Conservation (phyloP, 2,797 vertebrate species). For the Phataginus tetradactyla region DNA sequence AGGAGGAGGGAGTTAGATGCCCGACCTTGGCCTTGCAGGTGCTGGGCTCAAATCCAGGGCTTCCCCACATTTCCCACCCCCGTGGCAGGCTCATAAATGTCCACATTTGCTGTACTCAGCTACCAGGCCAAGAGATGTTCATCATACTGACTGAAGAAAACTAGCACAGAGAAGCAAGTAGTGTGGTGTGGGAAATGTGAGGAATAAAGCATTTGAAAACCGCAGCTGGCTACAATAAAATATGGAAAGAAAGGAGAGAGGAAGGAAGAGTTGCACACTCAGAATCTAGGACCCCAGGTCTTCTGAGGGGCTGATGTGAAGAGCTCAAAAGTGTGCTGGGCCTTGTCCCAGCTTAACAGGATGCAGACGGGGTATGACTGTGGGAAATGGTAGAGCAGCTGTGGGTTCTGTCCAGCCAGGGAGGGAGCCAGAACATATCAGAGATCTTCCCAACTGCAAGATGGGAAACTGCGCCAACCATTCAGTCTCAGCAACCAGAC, state of each 20-base stretch:
- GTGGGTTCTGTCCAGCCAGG: background rate
- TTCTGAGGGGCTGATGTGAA: background rate
- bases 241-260: background rate
- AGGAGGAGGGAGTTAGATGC: background rate
- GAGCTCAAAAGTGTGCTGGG: background rate
- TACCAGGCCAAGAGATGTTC: background rate
- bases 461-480: background rate
- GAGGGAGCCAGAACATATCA: background rate
- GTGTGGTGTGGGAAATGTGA: background rate
- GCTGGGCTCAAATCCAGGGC: conserved; percentile 57
- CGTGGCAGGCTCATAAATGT: background rate
- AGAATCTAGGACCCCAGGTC: background rate
- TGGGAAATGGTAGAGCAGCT: background rate
- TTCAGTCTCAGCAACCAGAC: background rate
- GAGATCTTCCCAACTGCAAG: background rate
- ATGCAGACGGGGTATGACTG: background rate
- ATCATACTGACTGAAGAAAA: conserved; percentile 35
- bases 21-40: conserved; percentile 48
- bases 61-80: background rate
- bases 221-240: background rate
- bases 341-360: background rate
- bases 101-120: conserved; percentile 48
- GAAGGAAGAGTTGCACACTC: background rate
- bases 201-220: background rate
- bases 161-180: background rate